Percentiles rank a stretch among this genome's conserved stretches.
These are phyloP conservation scores for Drosophila ustulata DNA, from an alignment of 2,888 invertebrate genomes.

Conservation along the genomic window DNA sequence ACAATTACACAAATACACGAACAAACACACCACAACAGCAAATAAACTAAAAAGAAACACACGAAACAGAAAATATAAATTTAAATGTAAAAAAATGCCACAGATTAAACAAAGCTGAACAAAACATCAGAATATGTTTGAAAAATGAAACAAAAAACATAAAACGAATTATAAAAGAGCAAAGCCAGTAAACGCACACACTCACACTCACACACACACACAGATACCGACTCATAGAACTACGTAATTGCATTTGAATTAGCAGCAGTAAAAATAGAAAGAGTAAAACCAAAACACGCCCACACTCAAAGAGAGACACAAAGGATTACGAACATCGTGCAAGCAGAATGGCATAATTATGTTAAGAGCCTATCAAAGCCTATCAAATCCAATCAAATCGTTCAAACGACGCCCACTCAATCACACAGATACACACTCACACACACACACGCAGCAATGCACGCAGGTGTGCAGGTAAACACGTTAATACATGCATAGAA, in stretches of 20 bases:
- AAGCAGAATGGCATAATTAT: slow-evolving; percentile 72
- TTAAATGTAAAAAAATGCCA: slow-evolving; percentile 53
- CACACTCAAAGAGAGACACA: slow-evolving; percentile 10
- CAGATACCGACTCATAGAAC: slow-evolving; percentile 6
- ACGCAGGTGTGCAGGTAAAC: slow-evolving; percentile 59
- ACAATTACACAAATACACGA: slow-evolving; percentile 31
- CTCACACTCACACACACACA: slow-evolving; percentile 13
- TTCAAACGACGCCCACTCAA: slow-evolving; percentile 27
- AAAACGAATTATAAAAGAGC: slow-evolving; percentile 28
- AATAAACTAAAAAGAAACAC: slow-evolving; percentile 27
- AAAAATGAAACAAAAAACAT: slow-evolving; percentile 2
- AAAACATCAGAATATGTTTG: slow-evolving; percentile 51
- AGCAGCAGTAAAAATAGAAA: slow-evolving; percentile 38
- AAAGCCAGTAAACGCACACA: slow-evolving; percentile 25
- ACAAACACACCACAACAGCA: slow-evolving; percentile 27
- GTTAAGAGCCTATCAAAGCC: slow-evolving; percentile 76
- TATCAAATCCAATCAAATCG: slow-evolving; percentile 69
- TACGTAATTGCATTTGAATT: slow-evolving; percentile 55
- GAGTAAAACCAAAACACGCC: slow-evolving; percentile 18
- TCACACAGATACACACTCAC: slow-evolving; percentile 21
- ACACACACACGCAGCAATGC: slow-evolving; percentile 23
- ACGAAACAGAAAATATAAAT: slow-evolving; percentile 31
- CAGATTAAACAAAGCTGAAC: slow-evolving; percentile 59
- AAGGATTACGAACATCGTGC: slow-evolving; percentile 58
- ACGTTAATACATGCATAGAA: slow-evolving; percentile 77